Percentiles rank a stretch among this genome's conserved stretches.
Evolutionary conservation across 2,113 vertebrate species (phyloP).

Genomic region (Hiodon tergisus): DNA sequence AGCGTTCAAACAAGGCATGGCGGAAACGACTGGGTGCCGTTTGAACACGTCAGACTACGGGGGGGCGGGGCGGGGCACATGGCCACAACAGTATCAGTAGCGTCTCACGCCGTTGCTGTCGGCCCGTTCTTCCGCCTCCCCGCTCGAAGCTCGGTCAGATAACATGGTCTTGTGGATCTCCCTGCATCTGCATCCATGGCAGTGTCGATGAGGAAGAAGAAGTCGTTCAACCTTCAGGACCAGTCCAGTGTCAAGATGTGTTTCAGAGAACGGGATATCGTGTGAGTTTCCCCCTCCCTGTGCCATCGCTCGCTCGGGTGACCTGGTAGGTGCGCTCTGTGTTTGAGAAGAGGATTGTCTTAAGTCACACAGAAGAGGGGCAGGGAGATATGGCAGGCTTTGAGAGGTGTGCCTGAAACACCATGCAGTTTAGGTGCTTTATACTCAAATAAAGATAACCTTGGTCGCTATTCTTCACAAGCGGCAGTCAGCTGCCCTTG

Average conservation of each 20-base stretch:
- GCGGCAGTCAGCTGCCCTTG: too few relatives aligned
- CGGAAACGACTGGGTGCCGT: constrained; percentile 38
- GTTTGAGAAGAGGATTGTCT: background rate
- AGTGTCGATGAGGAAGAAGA: constrained; percentile 32
- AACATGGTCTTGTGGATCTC: constrained; percentile 28
- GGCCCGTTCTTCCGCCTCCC: background rate
- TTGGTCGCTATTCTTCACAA: background rate
- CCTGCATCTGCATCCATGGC: constrained; percentile 28
- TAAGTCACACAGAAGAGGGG: too few relatives aligned
- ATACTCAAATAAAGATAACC: background rate
- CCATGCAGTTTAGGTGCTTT: background rate
- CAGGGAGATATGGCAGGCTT: background rate
- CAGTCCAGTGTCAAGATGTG: constrained; percentile 45
- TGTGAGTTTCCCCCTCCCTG: constrained; percentile 45
- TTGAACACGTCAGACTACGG: constrained; percentile 15
- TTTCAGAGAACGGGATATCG: constrained; percentile 38
- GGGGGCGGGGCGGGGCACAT: background rate
- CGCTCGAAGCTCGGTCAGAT: background rate
- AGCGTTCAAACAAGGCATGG: constrained; percentile 3
- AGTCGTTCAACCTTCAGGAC: constrained; percentile 28
- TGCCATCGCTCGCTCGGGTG: background rate
- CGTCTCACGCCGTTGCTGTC: constrained; percentile 14
- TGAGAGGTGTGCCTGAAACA: background rate
- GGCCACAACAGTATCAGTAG: constrained; percentile 2
- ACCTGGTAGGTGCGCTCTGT: background rate